Percentiles rank a stretch among this genome's conserved stretches.
phyloP scores from a whole-genome alignment of 2,888 invertebrate species.

The Hyalella azteca region DNA sequence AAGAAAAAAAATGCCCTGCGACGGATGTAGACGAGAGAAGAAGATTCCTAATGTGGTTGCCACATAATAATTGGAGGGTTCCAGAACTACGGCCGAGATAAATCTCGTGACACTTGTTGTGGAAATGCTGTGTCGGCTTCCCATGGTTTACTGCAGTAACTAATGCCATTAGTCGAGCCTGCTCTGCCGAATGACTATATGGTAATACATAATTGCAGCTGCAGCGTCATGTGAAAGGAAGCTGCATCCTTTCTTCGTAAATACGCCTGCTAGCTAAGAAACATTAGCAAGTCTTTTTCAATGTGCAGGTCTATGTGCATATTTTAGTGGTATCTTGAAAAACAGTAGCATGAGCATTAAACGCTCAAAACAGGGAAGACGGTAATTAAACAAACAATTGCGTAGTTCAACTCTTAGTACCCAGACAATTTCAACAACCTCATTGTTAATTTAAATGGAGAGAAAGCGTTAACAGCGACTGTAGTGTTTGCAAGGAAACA shows the following conservation, averaged over 20 bases:
- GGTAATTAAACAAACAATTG: too few relatives aligned
- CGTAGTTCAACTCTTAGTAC: too few relatives aligned
- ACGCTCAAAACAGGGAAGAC: too few relatives aligned
- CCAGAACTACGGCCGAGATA: neutral
- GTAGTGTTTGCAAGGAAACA: too few relatives aligned
- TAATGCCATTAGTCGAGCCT: neutral
- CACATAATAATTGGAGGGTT: slow-evolving; percentile 1
- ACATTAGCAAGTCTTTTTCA: too few relatives aligned
- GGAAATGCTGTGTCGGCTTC: neutral
- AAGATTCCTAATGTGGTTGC: slow-evolving; percentile 16
- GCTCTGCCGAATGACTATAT: neutral
- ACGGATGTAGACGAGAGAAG: neutral
- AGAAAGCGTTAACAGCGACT: too few relatives aligned
- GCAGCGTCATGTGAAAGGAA: neutral
- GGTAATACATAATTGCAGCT: neutral
- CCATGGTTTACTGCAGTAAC: slow-evolving; percentile 13
- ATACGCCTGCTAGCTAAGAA: too few relatives aligned
- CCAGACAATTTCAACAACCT: too few relatives aligned
- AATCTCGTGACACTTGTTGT: neutral
- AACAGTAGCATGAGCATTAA: too few relatives aligned
- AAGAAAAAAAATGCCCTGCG: neutral
- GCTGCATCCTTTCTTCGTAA: neutral
- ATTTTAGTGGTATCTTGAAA: too few relatives aligned
- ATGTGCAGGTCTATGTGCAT: too few relatives aligned
- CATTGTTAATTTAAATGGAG: too few relatives aligned